A percentile compares a stretch with the other conserved stretches of the same genome.
These are phyloP conservation scores for Zaprionus ghesquierei DNA, from an alignment of 1,140 invertebrate species.

Conservation along the genomic window DNA sequence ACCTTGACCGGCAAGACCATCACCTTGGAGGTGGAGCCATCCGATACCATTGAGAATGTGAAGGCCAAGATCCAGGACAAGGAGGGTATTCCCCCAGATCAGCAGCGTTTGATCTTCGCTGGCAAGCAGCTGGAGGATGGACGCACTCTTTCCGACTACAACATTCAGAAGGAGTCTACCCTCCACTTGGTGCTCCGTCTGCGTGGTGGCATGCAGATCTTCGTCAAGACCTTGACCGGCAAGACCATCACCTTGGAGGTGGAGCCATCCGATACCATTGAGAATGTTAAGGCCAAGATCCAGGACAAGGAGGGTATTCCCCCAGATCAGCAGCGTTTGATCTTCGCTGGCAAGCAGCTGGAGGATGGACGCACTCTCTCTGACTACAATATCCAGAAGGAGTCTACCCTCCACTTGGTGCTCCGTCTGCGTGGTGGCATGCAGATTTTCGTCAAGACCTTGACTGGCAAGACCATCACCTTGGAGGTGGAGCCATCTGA, in stretches of 20 bases:
- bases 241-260: conserved; percentile 93
- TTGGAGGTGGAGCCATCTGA: conserved; percentile 91
- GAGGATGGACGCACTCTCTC: conserved; percentile 91
- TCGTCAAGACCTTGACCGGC: conserved; percentile 91
- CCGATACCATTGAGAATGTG: conserved; percentile 36
- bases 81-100: conserved; percentile 58
- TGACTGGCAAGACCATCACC: conserved; percentile 93
- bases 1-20: conserved; percentile 88
- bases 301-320: conserved; percentile 89
- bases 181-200: conserved; percentile 89
- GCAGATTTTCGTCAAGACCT: conserved; percentile 92
- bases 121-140: conserved; percentile 39
- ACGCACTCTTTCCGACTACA: conserved; percentile 68
- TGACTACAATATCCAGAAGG: conserved; percentile 91
- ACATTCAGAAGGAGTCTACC: conserved; percentile 92
- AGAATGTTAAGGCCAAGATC: conserved; percentile 92
- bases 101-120: conserved; percentile 41
- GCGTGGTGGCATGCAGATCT: conserved; percentile 90
- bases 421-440: conserved; percentile 87
- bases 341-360: conserved; percentile 90
- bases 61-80: conserved; percentile 88
- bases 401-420: conserved; percentile 90
- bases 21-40: conserved; percentile 37
- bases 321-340: conserved; percentile 88
- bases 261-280: conserved; percentile 91